phyloP scores from a whole-genome alignment of 2,113 vertebrate species.

The Cryptomyrus ogoouensis region DNA sequence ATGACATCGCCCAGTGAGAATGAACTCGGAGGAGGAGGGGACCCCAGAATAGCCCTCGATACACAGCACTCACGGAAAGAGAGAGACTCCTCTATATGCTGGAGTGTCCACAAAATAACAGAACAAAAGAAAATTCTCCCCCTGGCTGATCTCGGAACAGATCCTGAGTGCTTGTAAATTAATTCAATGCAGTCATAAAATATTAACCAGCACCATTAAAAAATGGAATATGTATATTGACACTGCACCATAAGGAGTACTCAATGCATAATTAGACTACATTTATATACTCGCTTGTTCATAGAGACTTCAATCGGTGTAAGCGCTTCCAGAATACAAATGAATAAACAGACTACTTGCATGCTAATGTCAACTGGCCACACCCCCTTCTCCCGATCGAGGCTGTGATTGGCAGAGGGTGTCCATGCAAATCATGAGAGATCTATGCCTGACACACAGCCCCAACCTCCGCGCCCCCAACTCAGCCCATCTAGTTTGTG shows the following conservation, averaged over 20 bases:
- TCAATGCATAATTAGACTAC: not conserved
- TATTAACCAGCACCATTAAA: slow-evolving; percentile 2
- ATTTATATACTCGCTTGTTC: not conserved
- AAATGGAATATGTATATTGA: not conserved
- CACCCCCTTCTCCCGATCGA: slow-evolving; percentile 15
- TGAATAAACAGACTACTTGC: not conserved
- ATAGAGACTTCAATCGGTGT: not conserved
- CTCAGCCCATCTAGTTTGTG: not conserved
- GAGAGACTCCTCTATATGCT: not conserved
- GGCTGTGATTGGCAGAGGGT: slow-evolving; percentile 19
- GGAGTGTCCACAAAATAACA: not conserved
- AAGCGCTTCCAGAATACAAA: not conserved
- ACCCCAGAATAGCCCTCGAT: not conserved
- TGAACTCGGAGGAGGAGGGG: not conserved
- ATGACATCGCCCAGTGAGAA: not conserved
- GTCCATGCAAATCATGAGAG: slow-evolving; percentile 27
- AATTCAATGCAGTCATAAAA: not conserved
- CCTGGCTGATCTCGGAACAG: not conserved
- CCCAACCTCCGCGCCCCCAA: not conserved
- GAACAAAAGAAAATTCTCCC: not conserved
- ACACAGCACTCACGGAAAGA: not conserved
- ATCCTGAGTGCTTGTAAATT: not conserved
- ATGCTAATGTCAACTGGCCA: not conserved
- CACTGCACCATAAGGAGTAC: not conserved
- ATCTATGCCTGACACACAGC: slow-evolving; percentile 34